Base-by-base conservation (phyloP, 2,888 invertebrate species). In the Cheilosia pagana region DNA sequence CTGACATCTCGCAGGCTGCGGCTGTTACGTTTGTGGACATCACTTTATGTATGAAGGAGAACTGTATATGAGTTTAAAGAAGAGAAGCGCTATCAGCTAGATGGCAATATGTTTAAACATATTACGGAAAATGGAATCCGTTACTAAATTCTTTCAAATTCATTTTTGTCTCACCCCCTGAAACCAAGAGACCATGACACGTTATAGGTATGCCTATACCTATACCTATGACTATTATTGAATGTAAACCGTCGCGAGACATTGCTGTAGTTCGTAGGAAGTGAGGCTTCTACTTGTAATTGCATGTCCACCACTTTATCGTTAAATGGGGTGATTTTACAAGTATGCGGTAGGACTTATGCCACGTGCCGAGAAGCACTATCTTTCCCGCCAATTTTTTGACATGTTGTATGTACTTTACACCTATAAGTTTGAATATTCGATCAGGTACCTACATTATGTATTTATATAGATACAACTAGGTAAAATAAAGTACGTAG, bases 351-450 rank as follows among this genome's bases (percentile, higher is more conserved):
- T 28, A 21, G 12, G 23, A 12, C 60, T 68, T 14, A 31, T 65
- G 79, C 59, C 83, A 85, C 83, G 83, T 85, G 83, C 35, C 75
- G 39, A n/a, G 21, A 62, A 8, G 28, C 28, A 8, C 8, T 71
- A 53, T 19, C 60, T 67, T 78, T 78, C 74, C 72, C 78, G 78
- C 83, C 68, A 78, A 59, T 65, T n/a, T 43, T 43, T 14, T 16
- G 7, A 43, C 2, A 43, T 43, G n/a, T 2, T 28, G 28, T 28
- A 0, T 1, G 28, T 28, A 28, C 8, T 8, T 8, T 8, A 28
- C 39, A 2, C 14, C 12, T 39, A n/a, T 6, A 43, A 16, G 6
- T 16, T 16, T 16, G 1, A 7, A n/a, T 43, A 43, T 16, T 43
- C 7, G 7, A 16, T 16, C 41, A 8, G 41, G 0, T 41, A 41